These are phyloP conservation scores for Gryllus longicercus DNA, from an alignment of 2,888 invertebrate species.

Conservation along the genomic window DNA sequence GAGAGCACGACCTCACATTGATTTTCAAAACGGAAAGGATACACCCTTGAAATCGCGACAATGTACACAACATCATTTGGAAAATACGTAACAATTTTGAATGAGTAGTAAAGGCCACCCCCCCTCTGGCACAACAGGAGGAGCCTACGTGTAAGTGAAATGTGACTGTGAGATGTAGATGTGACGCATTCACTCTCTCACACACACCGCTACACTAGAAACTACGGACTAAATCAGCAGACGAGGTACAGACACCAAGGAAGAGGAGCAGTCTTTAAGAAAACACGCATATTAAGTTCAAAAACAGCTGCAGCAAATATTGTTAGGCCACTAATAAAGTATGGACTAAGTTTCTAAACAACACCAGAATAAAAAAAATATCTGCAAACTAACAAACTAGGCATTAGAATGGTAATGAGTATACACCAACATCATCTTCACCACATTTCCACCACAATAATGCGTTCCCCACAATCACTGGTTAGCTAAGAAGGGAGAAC, in stretches of 20 bases:
- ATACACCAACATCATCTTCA: conserved; percentile 17
- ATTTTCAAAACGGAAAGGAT: not conserved
- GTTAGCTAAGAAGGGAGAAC: conserved; percentile 17
- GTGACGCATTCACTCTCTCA: not conserved
- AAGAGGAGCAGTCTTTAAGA: conserved; percentile 28
- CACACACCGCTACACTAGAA: not conserved
- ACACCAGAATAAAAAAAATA: conserved; percentile 17
- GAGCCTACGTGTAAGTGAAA: not conserved
- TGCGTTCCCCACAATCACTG: conserved; percentile 17
- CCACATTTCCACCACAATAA: not conserved
- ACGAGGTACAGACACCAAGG: conserved; percentile 24
- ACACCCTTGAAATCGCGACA: no score
- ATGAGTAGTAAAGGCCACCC: not conserved
- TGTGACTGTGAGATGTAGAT: conserved; percentile 11
- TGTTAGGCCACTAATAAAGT: conserved; percentile 8
- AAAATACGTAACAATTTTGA: no score
- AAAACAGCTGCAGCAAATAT: conserved; percentile 17
- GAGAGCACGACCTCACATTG: not conserved
- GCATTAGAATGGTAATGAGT: conserved; percentile 8
- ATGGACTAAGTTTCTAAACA: conserved; percentile 11
- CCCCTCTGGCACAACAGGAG: not conserved
- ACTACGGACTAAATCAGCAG: conserved; percentile 29
- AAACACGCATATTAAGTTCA: conserved; percentile 17
- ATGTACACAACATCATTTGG: no score
- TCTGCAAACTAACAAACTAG: conserved; percentile 9